Conservation (phyloP, 1,140 invertebrate species). For the Acromyrmex heyeri region DNA sequence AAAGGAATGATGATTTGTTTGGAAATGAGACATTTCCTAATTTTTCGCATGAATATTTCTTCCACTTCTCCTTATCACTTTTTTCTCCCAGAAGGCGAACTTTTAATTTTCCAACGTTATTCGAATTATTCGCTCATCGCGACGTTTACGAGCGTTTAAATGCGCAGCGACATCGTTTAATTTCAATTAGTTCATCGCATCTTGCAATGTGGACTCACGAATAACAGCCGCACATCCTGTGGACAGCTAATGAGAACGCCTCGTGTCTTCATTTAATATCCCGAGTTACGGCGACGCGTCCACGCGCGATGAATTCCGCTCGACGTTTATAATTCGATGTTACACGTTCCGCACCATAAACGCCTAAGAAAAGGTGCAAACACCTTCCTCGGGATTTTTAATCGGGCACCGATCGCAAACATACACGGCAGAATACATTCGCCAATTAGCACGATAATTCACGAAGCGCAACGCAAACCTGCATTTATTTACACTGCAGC, state of each 20-base stretch:
- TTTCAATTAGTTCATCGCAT: constrained; percentile 1
- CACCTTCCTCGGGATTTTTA: constrained; percentile 40
- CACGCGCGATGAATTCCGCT: constrained; percentile 20
- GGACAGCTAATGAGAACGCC: constrained; percentile 32
- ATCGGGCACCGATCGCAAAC: constrained; percentile 41
- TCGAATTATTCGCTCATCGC: constrained; percentile 30
- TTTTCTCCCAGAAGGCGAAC: not conserved
- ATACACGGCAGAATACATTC: constrained; percentile 6
- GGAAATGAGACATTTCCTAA: not conserved
- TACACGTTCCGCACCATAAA: constrained; percentile 18
- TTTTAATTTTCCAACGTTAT: constrained; percentile 5
- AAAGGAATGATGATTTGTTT: too few species aligned
- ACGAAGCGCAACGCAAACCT: constrained; percentile 20
- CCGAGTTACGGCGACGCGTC: constrained; percentile 21
- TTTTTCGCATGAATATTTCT: not conserved
- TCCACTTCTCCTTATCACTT: not conserved
- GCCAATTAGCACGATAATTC: constrained; percentile 49
- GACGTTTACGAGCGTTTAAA: constrained; percentile 34
- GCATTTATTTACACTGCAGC: constrained; percentile 23
- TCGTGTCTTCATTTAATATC: constrained; percentile 17
- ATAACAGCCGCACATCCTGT: not conserved
- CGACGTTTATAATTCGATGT: constrained; percentile 32
- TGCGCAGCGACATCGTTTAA: constrained; percentile 13
- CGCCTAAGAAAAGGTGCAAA: constrained; percentile 32
- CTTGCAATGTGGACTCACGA: not conserved